Base-by-base conservation (phyloP, 2,888 invertebrate genomes). In the Adineta ricciae region DNA sequence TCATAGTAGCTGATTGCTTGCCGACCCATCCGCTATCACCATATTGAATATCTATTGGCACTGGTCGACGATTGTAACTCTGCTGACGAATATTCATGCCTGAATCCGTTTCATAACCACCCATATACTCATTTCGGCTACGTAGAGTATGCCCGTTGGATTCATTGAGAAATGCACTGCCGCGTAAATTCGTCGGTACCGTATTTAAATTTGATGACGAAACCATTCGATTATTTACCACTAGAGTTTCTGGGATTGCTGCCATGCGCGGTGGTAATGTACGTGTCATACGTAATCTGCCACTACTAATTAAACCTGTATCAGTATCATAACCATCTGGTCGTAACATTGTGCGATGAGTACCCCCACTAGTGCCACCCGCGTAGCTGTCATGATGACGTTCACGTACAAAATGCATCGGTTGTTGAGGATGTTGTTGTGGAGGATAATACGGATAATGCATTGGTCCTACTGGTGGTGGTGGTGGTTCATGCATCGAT, bases 291-390 rank as follows among this genome's bases (percentile, higher is more conserved):
- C 78, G 38, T 41, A 78, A 78, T 41, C 78, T 38, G n/a, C 78
- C 78, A 41, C 78, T 78, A 78, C 78, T 78, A n/a, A 78, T 78
- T 41, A 78, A 78, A 78, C 78, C 78, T 78, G 78, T 32, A 78
- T 78, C 78, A 41, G 78, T 78, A 41, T 78, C 78, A 41, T 78
- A 78, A 41, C 78, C 78, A 41, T 78, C 78, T 9, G 78, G 78
- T 1, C 78, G 27, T 64, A 64, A 64, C 64, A 64, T 64, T 14
- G 64, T 19, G 32, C 64, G 64, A 16, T 64, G 64, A 14, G 32
- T 9, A 19, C 64, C 64, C 19, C 16, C 32, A 64, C 16, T 41
- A 41, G 41, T 8, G 41, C 41, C 41, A 24, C 41, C 41, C 41
- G 78, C 2, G 14, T 78, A 41, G 41, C n/a, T 24, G 24, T 78